Conservation (phyloP, 2,888 invertebrate species). For the Dolomedes plantarius region DNA sequence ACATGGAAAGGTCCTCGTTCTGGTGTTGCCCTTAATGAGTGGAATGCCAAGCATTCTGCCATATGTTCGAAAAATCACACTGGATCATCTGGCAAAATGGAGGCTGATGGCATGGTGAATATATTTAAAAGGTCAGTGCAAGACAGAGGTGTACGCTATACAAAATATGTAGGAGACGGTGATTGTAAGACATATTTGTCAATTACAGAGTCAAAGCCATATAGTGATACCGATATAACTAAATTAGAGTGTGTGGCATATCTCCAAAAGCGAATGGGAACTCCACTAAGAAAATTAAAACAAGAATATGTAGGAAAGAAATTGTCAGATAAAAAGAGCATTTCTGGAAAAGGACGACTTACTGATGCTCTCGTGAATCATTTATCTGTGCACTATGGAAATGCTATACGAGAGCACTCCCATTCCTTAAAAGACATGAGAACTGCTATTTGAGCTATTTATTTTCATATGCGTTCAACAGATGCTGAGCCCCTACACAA, state of each 20-base stretch:
- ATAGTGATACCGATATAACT: not conserved
- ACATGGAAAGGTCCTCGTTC: no score
- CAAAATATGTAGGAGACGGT: conserved; percentile 10
- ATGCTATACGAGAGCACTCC: conserved; percentile 27
- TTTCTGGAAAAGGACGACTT: not conserved
- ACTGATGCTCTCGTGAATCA: conserved; percentile 15
- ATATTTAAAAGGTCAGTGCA: no score
- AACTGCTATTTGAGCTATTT: conserved; percentile 23
- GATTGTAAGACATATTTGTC: conserved; percentile 11
- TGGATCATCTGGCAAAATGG: conserved; percentile 19
- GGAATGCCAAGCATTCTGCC: no score
- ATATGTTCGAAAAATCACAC: not conserved
- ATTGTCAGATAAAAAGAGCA: no score
- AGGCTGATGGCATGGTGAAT: no score
- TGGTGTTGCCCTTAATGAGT: no score
- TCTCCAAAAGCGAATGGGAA: not conserved
- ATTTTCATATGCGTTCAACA: no score
- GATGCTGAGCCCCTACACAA: no score
- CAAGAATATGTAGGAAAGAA: no score
- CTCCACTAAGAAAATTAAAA: not conserved
- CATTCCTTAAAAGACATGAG: not conserved
- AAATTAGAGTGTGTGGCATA: conserved; percentile 13
- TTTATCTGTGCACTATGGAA: not conserved
- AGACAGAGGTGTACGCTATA: not conserved
- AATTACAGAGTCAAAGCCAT: not conserved